Evolutionary conservation across 1,140 invertebrate species (phyloP).

Genomic region (Wasmannia auropunctata): DNA sequence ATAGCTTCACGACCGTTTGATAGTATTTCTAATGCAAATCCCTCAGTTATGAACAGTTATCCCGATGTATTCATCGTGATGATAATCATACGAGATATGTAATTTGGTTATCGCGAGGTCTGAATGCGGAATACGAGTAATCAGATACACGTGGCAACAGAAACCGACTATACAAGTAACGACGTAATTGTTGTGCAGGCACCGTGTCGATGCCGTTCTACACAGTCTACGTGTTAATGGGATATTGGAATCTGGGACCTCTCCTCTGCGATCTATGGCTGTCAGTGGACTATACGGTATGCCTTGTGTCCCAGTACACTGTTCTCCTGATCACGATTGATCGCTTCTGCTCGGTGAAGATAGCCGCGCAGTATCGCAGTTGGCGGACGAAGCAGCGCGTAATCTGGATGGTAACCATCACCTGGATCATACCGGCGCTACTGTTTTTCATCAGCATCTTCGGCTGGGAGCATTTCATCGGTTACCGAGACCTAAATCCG

Average conservation of each 20-base stretch:
- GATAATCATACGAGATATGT: slow-evolving; percentile 22
- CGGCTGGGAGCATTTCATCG: slow-evolving; percentile 99
- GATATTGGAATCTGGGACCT: slow-evolving; percentile 98
- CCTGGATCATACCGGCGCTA: slow-evolving; percentile 98
- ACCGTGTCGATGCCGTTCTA: slow-evolving; percentile 98
- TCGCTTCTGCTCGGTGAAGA: slow-evolving; percentile 99
- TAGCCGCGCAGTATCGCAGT: slow-evolving; percentile 97
- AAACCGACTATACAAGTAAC: slow-evolving; percentile 28
- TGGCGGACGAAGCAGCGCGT: slow-evolving; percentile 98
- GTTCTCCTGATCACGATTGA: slow-evolving; percentile 99
- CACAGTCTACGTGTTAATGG: slow-evolving; percentile 97
- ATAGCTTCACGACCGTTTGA: not conserved
- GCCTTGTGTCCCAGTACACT: slow-evolving; percentile 99
- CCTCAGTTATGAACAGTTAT: not conserved
- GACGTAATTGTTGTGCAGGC: slow-evolving; percentile 87
- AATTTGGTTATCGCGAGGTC: slow-evolving; percentile 29
- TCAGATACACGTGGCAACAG: slow-evolving; percentile 20
- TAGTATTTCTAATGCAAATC: slow-evolving; percentile 50
- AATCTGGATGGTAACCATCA: slow-evolving; percentile 97
- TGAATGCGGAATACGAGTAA: slow-evolving; percentile 1
- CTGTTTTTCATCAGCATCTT: slow-evolving; percentile 99
- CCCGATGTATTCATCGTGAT: not conserved
- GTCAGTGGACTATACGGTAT: slow-evolving; percentile 99
- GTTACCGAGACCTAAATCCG: slow-evolving; percentile 93
- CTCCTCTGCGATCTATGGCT: slow-evolving; percentile 99